Evolutionary conservation across 64 coral and sea anemone species (phyloP), one percentile per base, ranked within the genome.

Genomic region (Trachythela sp.): DNA sequence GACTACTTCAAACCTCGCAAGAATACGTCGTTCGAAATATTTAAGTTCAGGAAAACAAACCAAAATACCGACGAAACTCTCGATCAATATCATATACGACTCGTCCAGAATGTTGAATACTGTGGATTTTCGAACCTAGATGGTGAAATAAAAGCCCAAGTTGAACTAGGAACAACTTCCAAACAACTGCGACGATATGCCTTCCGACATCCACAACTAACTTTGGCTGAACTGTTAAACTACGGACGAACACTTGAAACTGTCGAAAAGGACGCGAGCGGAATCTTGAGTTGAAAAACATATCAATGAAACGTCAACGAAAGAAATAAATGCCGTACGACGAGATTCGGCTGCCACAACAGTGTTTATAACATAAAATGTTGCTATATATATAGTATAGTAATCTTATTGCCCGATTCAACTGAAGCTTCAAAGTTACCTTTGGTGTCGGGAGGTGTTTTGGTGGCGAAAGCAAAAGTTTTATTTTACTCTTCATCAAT

Each of bases 111-210:
- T 22, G 68, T 26, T 31, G 29, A 72, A 26, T 72, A 72, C 33
- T 72, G 68, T 11, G 68, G 29, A 72, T 72, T 72, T 26, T 72
- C 33, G 33, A 72, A 72, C 33, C 11, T 31, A 35, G 68, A 72
- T 26, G 33, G 17, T 4, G 68, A 72, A 35, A 72, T 72, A 72
- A 72, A 72, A 72, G 68, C 68, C 29, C 68, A 72, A 26, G 29
- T 72, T 11, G 68, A 72, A 35, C 68, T 72, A 31, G 68, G 68
- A 72, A 72, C 68, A 72, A 72, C 14, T 31, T 27, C 68, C 10
- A 72, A 72, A 26, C 68, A 72, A 72, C 68, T 72, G 10, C 68
- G 68, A 72, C 68, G 68, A 2, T 72, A 72, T 72, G 68, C 68
- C 29, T 72, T 72, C 29, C n/a, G n/a, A n/a, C n/a, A n/a, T n/a